These are phyloP conservation scores for Onychostruthus taczanowskii DNA, from an alignment of 2,113 vertebrate genomes.

Conservation along the genomic window DNA sequence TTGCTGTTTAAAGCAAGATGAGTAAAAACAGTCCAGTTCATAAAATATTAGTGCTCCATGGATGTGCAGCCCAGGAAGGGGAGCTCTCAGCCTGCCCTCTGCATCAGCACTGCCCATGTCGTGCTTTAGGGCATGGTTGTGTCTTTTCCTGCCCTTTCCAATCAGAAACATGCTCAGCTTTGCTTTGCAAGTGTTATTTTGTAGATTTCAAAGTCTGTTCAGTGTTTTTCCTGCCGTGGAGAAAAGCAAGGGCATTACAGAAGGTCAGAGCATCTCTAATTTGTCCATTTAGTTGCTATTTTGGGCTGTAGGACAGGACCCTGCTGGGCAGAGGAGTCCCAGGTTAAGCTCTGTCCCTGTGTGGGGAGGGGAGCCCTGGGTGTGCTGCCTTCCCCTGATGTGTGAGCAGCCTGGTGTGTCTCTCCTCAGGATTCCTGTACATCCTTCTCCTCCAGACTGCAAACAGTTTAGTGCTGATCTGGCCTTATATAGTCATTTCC, in stretches of 20 bases:
- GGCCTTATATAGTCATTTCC: constrained; percentile 74
- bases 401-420: neutral
- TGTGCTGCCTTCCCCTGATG: neutral
- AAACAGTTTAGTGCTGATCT: constrained; percentile 53
- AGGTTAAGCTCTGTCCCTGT: neutral
- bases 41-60: fast-evolving
- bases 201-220: neutral
- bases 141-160: neutral
- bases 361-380: neutral
- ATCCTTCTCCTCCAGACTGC: constrained; percentile 45
- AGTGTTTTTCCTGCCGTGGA: neutral
- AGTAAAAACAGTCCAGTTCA: neutral
- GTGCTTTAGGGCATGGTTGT: fast-evolving
- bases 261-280: neutral
- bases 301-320: neutral
- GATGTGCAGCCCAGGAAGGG: neutral
- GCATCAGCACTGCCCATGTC: neutral
- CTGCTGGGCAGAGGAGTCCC: neutral
- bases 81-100: neutral
- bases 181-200: neutral
- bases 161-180: neutral
- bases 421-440: neutral
- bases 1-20: neutral
- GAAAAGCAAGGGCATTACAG: neutral
- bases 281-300: neutral